These are phyloP conservation scores for Vipera ursinii DNA, from an alignment of 2,797 vertebrate genomes.

Conservation along the genomic window DNA sequence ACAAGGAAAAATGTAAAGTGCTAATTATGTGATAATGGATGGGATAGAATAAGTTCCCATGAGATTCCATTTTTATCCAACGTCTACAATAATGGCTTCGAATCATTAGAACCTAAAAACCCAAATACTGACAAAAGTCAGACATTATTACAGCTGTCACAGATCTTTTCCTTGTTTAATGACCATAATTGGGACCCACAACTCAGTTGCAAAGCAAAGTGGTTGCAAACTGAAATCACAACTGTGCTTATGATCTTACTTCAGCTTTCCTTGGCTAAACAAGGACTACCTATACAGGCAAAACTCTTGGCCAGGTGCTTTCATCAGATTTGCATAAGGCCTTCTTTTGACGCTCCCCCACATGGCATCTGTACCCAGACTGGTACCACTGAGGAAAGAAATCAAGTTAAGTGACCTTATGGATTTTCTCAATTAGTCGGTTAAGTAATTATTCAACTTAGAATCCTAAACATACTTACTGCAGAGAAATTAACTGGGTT, in stretches of 20 bases:
- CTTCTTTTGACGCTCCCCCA: background rate
- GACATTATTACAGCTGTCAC: background rate
- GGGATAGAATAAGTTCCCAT: background rate
- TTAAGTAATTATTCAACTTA: background rate
- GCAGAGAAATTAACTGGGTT: background rate
- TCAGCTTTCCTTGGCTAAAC: background rate
- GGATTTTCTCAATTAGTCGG: background rate
- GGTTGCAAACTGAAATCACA: background rate
- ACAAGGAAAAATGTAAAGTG: background rate
- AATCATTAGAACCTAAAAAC: background rate
- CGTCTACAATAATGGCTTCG: no score
- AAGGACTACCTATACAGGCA: background rate
- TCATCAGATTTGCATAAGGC: background rate
- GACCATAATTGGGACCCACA: background rate
- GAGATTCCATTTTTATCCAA: background rate
- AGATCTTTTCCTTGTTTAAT: background rate
- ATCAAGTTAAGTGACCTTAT: background rate
- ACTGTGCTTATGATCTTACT: background rate
- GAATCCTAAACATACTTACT: background rate
- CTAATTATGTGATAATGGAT: background rate
- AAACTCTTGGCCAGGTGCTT: background rate
- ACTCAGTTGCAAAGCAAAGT: background rate
- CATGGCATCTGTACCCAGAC: background rate
- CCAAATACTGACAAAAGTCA: background rate
- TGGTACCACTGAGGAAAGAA: background rate